Percentiles rank a stretch among this genome's conserved stretches.
Conservation (phyloP, 2,888 invertebrate genomes). For the Sthenelais limicola region DNA sequence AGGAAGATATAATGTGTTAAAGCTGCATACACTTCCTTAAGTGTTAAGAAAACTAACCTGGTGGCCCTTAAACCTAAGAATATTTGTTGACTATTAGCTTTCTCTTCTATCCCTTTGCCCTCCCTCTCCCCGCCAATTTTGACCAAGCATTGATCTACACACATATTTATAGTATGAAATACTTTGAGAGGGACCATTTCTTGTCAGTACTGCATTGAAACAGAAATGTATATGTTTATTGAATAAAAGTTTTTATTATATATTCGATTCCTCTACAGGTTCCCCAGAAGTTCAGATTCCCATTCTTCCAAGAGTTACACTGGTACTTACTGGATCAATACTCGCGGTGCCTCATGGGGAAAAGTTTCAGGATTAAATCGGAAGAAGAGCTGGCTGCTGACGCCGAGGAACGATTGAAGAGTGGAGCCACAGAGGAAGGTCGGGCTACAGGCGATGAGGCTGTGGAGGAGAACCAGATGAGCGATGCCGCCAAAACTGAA, state of each 20-base stretch:
- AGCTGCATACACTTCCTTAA: too few relatives aligned
- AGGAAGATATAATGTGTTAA: too few relatives aligned
- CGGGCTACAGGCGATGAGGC: neutral
- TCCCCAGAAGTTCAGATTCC: slow-evolving; percentile 96
- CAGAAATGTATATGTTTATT: too few relatives aligned
- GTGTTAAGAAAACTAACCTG: neutral
- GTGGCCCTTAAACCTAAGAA: neutral
- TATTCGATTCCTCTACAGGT: slow-evolving; percentile 80
- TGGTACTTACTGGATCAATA: slow-evolving; percentile 98
- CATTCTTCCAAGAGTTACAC: slow-evolving; percentile 97
- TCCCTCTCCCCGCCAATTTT: too few relatives aligned
- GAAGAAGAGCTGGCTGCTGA: slow-evolving; percentile 54
- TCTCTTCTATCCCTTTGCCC: too few relatives aligned
- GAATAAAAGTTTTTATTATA: too few relatives aligned
- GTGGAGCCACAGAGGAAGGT: too few relatives aligned
- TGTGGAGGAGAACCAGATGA: neutral
- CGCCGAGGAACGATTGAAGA: slow-evolving; percentile 18
- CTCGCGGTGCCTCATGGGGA: slow-evolving; percentile 87
- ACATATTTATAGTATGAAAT: too few relatives aligned
- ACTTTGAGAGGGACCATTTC: too few relatives aligned
- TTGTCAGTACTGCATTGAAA: too few relatives aligned
- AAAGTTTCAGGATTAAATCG: slow-evolving; percentile 57
- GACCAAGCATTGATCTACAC: too few relatives aligned
- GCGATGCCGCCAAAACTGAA: too few relatives aligned
- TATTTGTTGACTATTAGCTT: neutral